Evolutionary conservation across 2,888 invertebrate genomes (phyloP).

Genomic region (Microctonus hyperodae): DNA sequence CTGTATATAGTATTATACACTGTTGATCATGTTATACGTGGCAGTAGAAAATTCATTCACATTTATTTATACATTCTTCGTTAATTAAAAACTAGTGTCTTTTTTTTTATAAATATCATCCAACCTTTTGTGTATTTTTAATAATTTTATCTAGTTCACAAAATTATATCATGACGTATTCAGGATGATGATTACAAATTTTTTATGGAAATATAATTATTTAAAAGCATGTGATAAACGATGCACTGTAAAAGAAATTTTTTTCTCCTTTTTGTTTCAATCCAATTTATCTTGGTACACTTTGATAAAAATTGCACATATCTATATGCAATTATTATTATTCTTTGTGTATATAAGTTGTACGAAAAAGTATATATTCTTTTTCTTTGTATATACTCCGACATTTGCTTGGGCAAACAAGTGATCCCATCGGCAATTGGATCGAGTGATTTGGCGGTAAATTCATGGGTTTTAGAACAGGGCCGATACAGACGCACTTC

Average conservation of each 20-base stretch:
- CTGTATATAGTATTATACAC: constrained; percentile 8
- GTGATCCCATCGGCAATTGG: constrained; percentile 10
- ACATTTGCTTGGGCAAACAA: constrained; percentile 5
- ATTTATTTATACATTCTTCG: not conserved
- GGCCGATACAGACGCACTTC: constrained; percentile 33
- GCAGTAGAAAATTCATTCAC: not conserved
- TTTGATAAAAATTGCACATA: not conserved
- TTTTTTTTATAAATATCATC: not conserved
- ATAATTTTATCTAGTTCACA: too few species aligned
- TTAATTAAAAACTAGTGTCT: too few species aligned
- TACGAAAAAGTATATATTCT: not conserved
- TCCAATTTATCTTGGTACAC: not conserved
- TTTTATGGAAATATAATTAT: too few species aligned
- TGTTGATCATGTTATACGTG: not conserved
- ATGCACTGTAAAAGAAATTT: too few species aligned
- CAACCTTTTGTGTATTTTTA: not conserved
- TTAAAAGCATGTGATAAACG: too few species aligned
- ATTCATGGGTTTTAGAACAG: constrained; percentile 33
- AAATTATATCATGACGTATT: too few species aligned
- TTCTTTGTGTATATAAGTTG: not conserved
- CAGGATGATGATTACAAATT: too few species aligned
- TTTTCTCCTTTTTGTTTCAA: not conserved
- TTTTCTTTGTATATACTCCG: not conserved
- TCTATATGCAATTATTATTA: not conserved
- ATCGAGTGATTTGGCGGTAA: constrained; percentile 40